Conservation (phyloP, 2,113 vertebrate genomes). For the Eira barbara region DNA sequence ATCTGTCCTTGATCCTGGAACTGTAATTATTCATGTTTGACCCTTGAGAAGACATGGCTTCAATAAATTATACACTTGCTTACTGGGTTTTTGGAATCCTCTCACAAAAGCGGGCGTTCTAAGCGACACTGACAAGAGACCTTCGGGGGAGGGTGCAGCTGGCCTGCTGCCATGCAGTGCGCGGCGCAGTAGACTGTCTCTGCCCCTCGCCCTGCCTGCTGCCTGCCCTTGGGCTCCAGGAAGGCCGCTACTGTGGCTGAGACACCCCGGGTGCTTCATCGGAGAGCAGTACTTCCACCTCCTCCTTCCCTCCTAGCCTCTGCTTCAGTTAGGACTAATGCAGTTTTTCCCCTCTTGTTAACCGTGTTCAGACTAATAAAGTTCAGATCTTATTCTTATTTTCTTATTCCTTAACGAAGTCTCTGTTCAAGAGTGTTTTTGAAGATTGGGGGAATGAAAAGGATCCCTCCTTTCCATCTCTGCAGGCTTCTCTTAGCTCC, state of each 20-base stretch:
- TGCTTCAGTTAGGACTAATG: background rate
- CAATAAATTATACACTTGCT: too few species aligned
- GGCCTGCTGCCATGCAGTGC: background rate
- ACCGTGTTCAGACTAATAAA: background rate
- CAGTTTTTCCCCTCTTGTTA: background rate
- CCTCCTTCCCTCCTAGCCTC: background rate
- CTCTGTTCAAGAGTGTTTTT: background rate
- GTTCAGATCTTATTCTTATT: background rate
- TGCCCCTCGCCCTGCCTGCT: background rate
- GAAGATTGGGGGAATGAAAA: background rate
- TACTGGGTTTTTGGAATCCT: background rate
- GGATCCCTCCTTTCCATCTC: background rate
- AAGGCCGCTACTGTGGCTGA: background rate
- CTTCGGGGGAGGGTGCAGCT: background rate
- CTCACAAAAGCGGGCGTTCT: background rate
- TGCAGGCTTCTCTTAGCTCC: background rate
- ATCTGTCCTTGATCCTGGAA: background rate
- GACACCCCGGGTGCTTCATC: background rate
- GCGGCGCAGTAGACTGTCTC: too few species aligned
- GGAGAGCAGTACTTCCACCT: background rate
- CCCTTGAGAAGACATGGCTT: accelerated
- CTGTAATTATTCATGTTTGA: background rate
- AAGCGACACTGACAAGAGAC: background rate
- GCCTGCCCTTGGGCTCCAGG: background rate
- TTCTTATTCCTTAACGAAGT: background rate